Percentiles rank a stretch among this genome's conserved stretches.
These are phyloP conservation scores for Cephus nigrinus DNA, from an alignment of 2,888 invertebrate species.

Conservation along the genomic window DNA sequence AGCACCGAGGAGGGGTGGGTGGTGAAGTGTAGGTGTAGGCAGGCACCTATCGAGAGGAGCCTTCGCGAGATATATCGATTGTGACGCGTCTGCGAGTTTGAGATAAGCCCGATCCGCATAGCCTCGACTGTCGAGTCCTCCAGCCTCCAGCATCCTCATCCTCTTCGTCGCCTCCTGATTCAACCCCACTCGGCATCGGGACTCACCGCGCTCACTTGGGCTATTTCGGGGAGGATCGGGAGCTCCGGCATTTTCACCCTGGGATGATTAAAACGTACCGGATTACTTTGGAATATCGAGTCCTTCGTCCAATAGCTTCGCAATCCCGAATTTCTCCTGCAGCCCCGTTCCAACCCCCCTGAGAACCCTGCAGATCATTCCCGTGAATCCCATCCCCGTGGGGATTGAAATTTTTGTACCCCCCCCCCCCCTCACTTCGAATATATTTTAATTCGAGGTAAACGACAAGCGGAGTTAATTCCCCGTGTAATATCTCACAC, in stretches of 20 bases:
- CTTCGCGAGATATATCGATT: conserved; percentile 65
- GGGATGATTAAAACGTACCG: conserved; percentile 9
- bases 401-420: neutral
- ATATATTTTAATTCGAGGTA: neutral
- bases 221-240: too few species aligned
- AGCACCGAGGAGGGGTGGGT: conserved; percentile 5
- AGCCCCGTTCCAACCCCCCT: too few species aligned
- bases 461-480: too few species aligned
- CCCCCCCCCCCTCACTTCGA: neutral
- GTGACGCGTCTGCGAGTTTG: conserved; percentile 64
- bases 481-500: too few species aligned
- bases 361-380: too few species aligned
- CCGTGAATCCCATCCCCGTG: too few species aligned
- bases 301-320: neutral
- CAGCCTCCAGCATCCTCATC: neutral
- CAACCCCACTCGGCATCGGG: too few species aligned
- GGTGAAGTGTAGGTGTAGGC: conserved; percentile 17
- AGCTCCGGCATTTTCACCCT: neutral
- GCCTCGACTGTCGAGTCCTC: conserved; percentile 34
- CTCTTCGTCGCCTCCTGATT: neutral
- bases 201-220: too few species aligned
- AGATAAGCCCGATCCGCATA: conserved; percentile 63
- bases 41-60: conserved; percentile 49
- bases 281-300: conserved; percentile 8
- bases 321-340: too few species aligned